Conservation (phyloP, 1,140 invertebrate species). For the Cotesia vestalis region DNA sequence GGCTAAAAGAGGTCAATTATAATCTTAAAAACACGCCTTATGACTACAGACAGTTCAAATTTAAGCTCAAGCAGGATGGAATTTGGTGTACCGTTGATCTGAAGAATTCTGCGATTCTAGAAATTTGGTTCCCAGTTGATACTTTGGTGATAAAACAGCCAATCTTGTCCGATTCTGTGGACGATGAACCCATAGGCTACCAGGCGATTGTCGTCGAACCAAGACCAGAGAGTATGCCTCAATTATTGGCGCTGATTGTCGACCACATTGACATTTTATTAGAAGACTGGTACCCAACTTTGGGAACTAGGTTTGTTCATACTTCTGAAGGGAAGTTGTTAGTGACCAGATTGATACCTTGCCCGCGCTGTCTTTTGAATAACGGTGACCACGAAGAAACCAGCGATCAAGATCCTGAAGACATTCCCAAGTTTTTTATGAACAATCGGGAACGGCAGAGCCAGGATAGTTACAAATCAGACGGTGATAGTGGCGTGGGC, state of each 20-base stretch:
- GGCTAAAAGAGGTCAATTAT: conserved; percentile 83
- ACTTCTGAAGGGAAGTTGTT: conserved; percentile 95
- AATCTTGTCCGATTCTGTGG: conserved; percentile 63
- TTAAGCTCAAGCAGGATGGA: conserved; percentile 81
- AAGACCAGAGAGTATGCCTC: conserved; percentile 80
- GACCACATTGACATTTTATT: conserved; percentile 96
- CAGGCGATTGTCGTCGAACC: conserved; percentile 79
- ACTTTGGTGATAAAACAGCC: conserved; percentile 76
- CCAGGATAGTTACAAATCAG: conserved; percentile 79
- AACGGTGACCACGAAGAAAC: conserved; percentile 56
- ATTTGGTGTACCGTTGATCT: conserved; percentile 86
- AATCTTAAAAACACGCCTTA: conserved; percentile 67
- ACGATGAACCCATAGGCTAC: conserved; percentile 69
- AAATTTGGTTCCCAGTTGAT: conserved; percentile 86
- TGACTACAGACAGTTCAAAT: conserved; percentile 68
- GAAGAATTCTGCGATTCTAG: conserved; percentile 83
- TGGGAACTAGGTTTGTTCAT: conserved; percentile 96
- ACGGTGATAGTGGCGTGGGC: conserved; percentile 82
- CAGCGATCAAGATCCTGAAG: conserved; percentile 51
- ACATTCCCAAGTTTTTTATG: conserved; percentile 45
- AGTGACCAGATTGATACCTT: conserved; percentile 94
- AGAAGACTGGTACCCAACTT: conserved; percentile 98
- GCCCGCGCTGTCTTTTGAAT: conserved; percentile 80
- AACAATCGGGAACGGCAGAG: conserved; percentile 57
- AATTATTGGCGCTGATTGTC: conserved; percentile 89